Conservation (phyloP, 2,797 vertebrate species). For the Graptemys geographica region DNA sequence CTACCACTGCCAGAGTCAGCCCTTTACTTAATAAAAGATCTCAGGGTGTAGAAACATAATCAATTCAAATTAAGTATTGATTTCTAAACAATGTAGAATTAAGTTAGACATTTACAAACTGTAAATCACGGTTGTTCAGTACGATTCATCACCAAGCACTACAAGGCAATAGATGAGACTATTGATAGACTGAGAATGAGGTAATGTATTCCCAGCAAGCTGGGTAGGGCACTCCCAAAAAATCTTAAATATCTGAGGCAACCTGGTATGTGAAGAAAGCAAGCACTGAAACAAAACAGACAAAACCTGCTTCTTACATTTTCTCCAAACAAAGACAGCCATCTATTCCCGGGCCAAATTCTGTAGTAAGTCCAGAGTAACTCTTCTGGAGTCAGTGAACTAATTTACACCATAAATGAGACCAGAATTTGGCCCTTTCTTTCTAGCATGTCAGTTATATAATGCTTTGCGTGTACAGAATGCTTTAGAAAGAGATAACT, state of each 20-base stretch:
- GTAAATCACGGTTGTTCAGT: conserved; percentile 64
- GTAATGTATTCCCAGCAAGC: conserved; percentile 16
- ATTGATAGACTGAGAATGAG: neutral
- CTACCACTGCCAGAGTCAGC: conserved; percentile 44
- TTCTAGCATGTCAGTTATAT: neutral
- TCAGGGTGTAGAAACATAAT: conserved; percentile 61
- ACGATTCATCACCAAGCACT: conserved; percentile 49
- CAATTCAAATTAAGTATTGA: conserved; percentile 69
- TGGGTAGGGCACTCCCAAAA: neutral
- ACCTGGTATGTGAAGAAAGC: neutral
- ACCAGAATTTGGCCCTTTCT: neutral
- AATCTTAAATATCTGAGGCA: neutral
- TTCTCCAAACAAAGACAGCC: neutral
- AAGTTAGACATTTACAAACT: conserved; percentile 60
- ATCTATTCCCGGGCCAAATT: neutral
- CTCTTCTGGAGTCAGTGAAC: neutral
- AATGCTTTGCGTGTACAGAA: neutral
- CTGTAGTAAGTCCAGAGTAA: no score
- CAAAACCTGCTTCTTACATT: neutral
- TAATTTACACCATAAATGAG: neutral
- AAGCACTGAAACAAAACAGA: neutral
- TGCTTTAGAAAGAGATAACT: neutral
- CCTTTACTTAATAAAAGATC: conserved; percentile 43
- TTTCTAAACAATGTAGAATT: conserved; percentile 72
- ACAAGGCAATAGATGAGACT: neutral